These are phyloP conservation scores for Synchiropus splendidus DNA, from an alignment of 2,113 vertebrate species.

Conservation along the genomic window DNA sequence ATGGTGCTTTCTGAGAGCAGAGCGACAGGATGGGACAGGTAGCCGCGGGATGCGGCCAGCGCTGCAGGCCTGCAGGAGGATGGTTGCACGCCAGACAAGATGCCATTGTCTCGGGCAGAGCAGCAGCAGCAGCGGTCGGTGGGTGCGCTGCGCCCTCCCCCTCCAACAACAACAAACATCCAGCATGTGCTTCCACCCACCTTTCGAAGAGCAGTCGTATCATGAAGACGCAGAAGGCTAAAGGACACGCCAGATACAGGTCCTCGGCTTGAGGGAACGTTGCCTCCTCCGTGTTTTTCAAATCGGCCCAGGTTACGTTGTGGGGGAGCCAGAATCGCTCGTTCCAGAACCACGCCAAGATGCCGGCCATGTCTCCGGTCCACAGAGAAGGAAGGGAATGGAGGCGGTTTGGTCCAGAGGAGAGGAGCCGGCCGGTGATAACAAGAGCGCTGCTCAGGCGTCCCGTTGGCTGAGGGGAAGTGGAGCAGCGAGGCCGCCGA, in stretches of 20 bases:
- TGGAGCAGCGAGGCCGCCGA: slow-evolving; percentile 45
- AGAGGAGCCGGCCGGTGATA: slow-evolving; percentile 2
- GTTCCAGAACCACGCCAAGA: slow-evolving; percentile 90
- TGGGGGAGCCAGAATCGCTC: slow-evolving; percentile 93
- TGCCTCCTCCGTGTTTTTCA: slow-evolving; percentile 94
- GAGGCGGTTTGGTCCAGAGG: too few relatives aligned
- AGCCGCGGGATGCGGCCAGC: slow-evolving; percentile 13
- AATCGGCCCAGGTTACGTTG: slow-evolving; percentile 93
- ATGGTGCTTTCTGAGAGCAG: not conserved
- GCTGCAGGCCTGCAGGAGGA: slow-evolving; percentile 46
- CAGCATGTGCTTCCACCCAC: slow-evolving; percentile 56
- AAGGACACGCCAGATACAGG: slow-evolving; percentile 87
- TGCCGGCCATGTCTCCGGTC: slow-evolving; percentile 76
- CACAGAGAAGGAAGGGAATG: not conserved
- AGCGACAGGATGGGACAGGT: slow-evolving; percentile 1
- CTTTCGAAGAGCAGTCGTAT: slow-evolving; percentile 91
- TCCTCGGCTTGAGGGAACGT: slow-evolving; percentile 97
- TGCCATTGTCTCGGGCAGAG: slow-evolving; percentile 49
- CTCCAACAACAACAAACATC: not conserved
- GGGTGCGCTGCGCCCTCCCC: not conserved
- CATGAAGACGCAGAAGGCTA: slow-evolving; percentile 96
- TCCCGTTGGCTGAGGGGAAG: slow-evolving; percentile 40
- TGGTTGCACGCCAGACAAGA: slow-evolving; percentile 33
- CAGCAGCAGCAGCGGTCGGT: not conserved
- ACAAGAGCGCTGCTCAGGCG: not conserved